Conservation (phyloP, 92 coral and sea anemone genomes). For the Palythoa caribaeorum region DNA sequence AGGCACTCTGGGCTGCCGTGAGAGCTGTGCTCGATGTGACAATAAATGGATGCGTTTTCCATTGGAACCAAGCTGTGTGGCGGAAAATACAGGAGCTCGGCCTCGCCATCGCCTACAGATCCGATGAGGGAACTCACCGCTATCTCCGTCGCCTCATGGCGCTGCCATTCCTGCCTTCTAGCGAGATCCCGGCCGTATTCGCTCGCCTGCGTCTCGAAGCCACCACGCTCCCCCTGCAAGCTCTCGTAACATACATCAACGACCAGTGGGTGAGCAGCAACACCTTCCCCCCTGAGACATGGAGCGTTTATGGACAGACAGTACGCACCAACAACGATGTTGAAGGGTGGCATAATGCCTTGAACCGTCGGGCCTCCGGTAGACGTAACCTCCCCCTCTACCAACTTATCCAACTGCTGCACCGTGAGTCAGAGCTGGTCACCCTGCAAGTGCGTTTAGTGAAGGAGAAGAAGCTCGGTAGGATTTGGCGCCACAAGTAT, state of each 20-base stretch:
- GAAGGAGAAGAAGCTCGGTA: too few relatives aligned
- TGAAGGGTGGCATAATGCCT: too few relatives aligned
- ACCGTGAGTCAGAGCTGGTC: too few relatives aligned
- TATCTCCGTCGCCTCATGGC: constrained; percentile 47
- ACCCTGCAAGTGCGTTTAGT: too few relatives aligned
- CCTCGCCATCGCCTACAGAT: not conserved
- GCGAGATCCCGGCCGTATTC: constrained; percentile 41
- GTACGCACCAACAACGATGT: constrained; percentile 71
- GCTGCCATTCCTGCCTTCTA: too few relatives aligned
- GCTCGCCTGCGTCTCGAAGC: constrained; percentile 23
- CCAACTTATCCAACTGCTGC: too few relatives aligned
- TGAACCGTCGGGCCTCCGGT: too few relatives aligned
- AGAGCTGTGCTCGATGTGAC: not conserved
- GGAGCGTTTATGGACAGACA: constrained; percentile 59
- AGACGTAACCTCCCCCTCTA: too few relatives aligned
- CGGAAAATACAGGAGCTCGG: not conserved
- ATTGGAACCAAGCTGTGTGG: not conserved
- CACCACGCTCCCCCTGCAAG: constrained; percentile 24
- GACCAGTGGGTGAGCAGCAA: constrained; percentile 58
- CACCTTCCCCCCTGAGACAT: constrained; percentile 43
- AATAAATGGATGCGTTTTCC: not conserved
- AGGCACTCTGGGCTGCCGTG: not conserved
- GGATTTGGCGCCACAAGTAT: too few relatives aligned
- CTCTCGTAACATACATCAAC: constrained; percentile 31
- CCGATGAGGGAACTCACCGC: not conserved